Evolutionary conservation across 2,113 vertebrate species (phyloP).

Genomic region (Saiga tatarica): DNA sequence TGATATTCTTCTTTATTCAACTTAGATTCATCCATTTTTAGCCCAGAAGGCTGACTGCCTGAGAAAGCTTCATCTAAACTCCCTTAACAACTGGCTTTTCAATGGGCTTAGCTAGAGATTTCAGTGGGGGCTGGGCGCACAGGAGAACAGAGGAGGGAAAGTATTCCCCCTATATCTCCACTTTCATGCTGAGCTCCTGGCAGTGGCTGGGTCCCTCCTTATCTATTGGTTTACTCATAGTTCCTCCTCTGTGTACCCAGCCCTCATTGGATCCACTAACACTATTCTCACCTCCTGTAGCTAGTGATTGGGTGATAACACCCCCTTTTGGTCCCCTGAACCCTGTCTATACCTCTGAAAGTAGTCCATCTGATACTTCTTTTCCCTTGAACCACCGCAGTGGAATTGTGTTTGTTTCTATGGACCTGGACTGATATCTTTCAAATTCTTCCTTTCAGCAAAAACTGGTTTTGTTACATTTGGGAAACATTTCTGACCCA

Average conservation of each 20-base stretch:
- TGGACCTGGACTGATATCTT: background rate
- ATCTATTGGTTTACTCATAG: background rate
- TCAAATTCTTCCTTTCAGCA: background rate
- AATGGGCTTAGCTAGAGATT: background rate
- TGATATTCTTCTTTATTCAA: background rate
- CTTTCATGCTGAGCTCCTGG: background rate
- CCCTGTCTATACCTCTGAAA: background rate
- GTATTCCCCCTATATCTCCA: fast-evolving
- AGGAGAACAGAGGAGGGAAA: background rate
- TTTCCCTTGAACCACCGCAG: background rate
- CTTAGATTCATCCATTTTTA: background rate
- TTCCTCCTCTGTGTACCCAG: background rate
- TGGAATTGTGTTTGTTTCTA: background rate
- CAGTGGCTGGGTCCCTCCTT: background rate
- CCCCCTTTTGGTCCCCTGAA: background rate
- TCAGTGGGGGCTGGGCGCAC: background rate
- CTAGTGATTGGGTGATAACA: background rate
- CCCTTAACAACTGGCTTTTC: background rate
- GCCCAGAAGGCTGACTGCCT: background rate
- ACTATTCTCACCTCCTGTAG: background rate
- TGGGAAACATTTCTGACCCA: background rate
- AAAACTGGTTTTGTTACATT: background rate
- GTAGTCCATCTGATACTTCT: background rate
- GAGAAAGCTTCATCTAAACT: background rate
- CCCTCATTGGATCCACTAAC: background rate